A percentile compares a stretch with the other conserved stretches of the same genome.
These are phyloP conservation scores for Esox masquinongy DNA, from an alignment of 2,797 vertebrate species.

Conservation along the genomic window DNA sequence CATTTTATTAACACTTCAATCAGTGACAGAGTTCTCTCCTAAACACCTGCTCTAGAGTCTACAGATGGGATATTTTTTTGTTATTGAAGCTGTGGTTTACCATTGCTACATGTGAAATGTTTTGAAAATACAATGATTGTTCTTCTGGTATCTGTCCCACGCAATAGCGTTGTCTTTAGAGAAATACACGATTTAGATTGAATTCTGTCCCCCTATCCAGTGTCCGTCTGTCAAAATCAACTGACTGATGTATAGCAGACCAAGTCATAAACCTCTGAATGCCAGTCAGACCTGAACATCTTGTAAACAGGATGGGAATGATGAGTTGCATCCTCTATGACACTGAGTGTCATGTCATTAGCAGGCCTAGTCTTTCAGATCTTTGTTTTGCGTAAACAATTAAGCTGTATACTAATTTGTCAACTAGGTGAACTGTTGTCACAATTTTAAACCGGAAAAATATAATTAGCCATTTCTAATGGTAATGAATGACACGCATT, in stretches of 20 bases:
- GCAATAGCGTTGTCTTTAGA: background rate
- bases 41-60: too few relatives aligned
- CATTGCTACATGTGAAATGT: background rate
- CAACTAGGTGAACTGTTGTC: conserved; percentile 9
- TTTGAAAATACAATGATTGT: background rate
- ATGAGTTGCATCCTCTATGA: conserved; percentile 78
- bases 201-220: conserved; percentile 42
- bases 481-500: conserved; percentile 29
- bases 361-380: conserved; percentile 33
- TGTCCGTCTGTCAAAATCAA: conserved; percentile 53
- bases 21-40: too few relatives aligned
- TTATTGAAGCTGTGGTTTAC: too few relatives aligned
- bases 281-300: conserved; percentile 70
- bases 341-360: conserved; percentile 46
- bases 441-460: conserved; percentile 9
- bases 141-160: background rate
- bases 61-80: too few relatives aligned
- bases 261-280: conserved; percentile 72
- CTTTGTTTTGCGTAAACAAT: conserved; percentile 32
- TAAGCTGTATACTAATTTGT: conserved; percentile 46
- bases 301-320: conserved; percentile 82
- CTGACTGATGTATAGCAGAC: conserved; percentile 59
- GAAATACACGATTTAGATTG: background rate
- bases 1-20: too few relatives aligned
- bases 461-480: conserved; percentile 30